Evolutionary conservation across 2,113 vertebrate genomes (phyloP), one percentile per base, ranked within the genome.

Genomic region (Orthonyx spaldingii): DNA sequence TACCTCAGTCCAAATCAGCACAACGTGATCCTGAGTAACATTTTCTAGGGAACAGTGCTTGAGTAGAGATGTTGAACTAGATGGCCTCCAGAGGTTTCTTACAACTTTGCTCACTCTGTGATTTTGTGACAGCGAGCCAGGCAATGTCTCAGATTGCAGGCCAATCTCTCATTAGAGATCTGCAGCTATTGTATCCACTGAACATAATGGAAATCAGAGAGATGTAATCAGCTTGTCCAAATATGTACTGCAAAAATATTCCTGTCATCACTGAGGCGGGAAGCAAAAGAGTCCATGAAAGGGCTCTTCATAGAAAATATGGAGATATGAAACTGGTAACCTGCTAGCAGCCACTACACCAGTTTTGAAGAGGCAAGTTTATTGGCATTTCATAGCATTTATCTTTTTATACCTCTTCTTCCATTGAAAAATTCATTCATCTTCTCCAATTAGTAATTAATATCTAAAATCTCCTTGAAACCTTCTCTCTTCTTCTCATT

Each of bases 381-480:
- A 47, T 47, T 53, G 41, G 2, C 11, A 60, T 75, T 13, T 87
- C 35, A 78, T 7, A 84, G 13, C 7, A 64, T 85, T 93, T n/a
- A 46, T 77, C 21, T 27, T 89, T 82, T 85, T 61, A 37, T 37
- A 35, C 6, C 4, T 88, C 33, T 37, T 69, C 13, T 79, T 80
- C 50, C 53, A 32, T 3, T 84, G 56, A 79, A 89, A 95, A 27
- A 72, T 66, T 74, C 1, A 82, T 94, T 91, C 23, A 89, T 85
- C 15, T 87, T 93, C 57, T 68, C 71, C 2, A 6, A 89, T 91
- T 79, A 94, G 61, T 94, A 95, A 93, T 89, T 93, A 93, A 69
- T 96, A 89, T 71, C 26, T 76, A 64, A 26, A 76, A 64, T 84
- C 49, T 76, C 46, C 49, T 92, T 59, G 44, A 79, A 89, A 76